Evolutionary conservation across 2,113 vertebrate genomes (phyloP), one percentile per base, ranked within the genome.

Genomic region (Phylloscopus whistleri): DNA sequence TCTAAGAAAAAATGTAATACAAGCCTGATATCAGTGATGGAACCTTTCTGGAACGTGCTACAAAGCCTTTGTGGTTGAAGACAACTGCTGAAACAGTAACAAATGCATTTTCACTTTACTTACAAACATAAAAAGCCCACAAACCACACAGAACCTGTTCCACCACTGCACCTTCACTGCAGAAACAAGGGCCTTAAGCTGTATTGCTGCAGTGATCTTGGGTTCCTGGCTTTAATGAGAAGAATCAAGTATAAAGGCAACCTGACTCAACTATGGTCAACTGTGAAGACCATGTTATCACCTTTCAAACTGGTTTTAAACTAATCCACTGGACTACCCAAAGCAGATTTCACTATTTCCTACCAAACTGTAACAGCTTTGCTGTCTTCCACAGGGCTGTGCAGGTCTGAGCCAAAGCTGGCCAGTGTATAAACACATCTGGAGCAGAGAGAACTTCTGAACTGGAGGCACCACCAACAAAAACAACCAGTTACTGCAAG

Each of bases 31-130:
- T 14, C 35, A 95, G 82, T 44, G 63, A 92, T 37, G 41, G 73
- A 91, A 69, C 46, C 31, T 73, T 84, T 76, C 76, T 81, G 88
- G 75, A 96, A 93, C 60, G 79, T 46, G 31, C 76, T 92, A 84
- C 39, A 84, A 90, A 96, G 70, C 31, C 68, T 91, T 23, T 89
- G 43, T 64, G 76, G 63, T 74, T 33, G 56, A 94, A 77, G 94
- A 48, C 86, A 90, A 87, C 31, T 87, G 72, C 49, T 63, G 43
- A 56, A 93, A 23, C 83, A 55, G 37, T 81, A 96, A 82, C 27
- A 89, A 95, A 68, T 51, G 28, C 72, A 87, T 78, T 93, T 91
- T 78, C 63, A 94, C 44, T 79, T 84, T 39, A n/a, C 28, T 77
- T 94, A 90, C 3, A 22, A 93, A 90, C 75, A 68, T 10, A 62